Conservation (phyloP, 2,797 vertebrate genomes). For the Champsocephalus gunnari region DNA sequence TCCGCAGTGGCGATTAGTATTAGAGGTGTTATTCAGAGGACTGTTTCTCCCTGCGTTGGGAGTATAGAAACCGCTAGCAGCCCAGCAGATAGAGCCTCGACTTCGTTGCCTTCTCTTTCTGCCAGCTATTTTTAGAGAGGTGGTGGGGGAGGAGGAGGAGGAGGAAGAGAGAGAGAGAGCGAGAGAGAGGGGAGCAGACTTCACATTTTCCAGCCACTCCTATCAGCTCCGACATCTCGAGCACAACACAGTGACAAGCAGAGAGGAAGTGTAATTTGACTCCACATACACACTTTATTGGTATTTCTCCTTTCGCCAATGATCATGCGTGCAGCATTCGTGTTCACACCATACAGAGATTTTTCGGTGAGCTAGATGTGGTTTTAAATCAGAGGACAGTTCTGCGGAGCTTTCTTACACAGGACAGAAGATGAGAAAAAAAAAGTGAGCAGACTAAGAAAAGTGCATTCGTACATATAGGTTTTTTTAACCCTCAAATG, state of each 20-base stretch:
- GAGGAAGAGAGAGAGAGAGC: constrained; percentile 59
- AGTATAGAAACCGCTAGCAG: constrained; percentile 77
- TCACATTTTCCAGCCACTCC: constrained; percentile 85
- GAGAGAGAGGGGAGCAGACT: constrained; percentile 76
- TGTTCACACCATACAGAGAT: constrained; percentile 34
- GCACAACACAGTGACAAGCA: constrained; percentile 78
- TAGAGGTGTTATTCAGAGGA: constrained; percentile 67
- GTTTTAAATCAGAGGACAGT: constrained; percentile 2
- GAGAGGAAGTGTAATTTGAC: constrained; percentile 82
- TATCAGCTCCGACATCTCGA: constrained; percentile 82
- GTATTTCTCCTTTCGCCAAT: constrained; percentile 64
- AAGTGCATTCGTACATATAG: no score
- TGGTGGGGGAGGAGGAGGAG: constrained; percentile 74
- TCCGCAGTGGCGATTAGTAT: constrained; percentile 34
- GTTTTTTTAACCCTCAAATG: no score
- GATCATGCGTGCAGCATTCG: constrained; percentile 30
- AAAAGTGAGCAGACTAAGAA: not conserved
- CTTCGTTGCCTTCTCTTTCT: constrained; percentile 79
- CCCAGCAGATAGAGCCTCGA: constrained; percentile 73
- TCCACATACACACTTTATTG: constrained; percentile 59
- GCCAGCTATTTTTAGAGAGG: constrained; percentile 85
- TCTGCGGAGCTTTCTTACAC: not conserved
- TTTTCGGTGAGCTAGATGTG: not conserved
- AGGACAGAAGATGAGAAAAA: not conserved
- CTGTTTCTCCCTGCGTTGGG: constrained; percentile 61